Base-by-base conservation (phyloP, 2,113 vertebrate species). In the Opisthocomus hoazin region DNA sequence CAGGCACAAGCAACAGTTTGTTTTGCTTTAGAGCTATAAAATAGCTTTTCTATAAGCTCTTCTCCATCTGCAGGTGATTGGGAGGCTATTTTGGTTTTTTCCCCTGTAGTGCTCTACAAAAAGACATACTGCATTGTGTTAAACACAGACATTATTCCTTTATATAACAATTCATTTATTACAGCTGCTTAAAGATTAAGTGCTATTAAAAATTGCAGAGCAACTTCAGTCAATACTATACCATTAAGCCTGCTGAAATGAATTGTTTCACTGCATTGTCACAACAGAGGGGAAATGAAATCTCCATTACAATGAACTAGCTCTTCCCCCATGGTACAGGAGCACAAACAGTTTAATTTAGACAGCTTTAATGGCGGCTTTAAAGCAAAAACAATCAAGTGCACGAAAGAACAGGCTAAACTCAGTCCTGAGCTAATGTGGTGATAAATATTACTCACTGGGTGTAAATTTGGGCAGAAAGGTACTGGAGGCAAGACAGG, bases 341-440 rank as follows among this genome's bases (percentile, higher is more conserved):
- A 83, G 30, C 43, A 86, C 46, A 74, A 80, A 66, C 56, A 94
- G 78, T 91, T 95, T 92, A 87, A 96, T 96, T 93, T 73, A 91
- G 74, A 76, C n/a, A 95, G 82, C 20, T 77, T 92, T 96, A 97
- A 94, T 36, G 45, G 65, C 61, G 84, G 15, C 65, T 91, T 91
- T 89, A 88, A 89, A 96, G 80, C 45, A 92, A 95, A 94, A 96
- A 88, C 60, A 85, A 94, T 92, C 56, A 75, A 96, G 50, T 22
- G 32, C 36, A 90, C 56, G 68, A 93, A 92, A 61, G 73, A 92
- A 76, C 22, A 89, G 45, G 32, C 48, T 87, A 82, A 92, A 87
- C 19, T 81, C 24, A 39, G 71, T 90, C 45, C 48, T 81, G 39
- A 58, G n/a, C 30, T 94, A 92, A 77, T 19, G 41, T 30, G 16